These are phyloP conservation scores for Ormyrus thymus DNA, from an alignment of 2,888 invertebrate species.

Conservation along the genomic window DNA sequence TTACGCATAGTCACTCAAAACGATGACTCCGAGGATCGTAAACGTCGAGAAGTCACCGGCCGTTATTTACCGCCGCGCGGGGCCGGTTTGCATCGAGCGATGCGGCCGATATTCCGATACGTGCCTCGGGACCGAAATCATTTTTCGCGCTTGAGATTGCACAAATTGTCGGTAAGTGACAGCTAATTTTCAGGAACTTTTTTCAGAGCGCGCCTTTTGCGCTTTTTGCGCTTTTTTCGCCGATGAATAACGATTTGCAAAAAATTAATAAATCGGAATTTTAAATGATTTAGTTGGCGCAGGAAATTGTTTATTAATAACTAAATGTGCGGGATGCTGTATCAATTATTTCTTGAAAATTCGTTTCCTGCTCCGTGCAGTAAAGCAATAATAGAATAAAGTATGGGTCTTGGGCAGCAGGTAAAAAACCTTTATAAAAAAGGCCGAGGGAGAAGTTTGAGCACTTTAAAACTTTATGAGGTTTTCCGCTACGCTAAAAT, in stretches of 20 bases:
- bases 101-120: neutral
- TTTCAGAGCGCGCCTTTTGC: neutral
- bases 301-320: too few species aligned
- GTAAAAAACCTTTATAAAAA: constrained; percentile 32
- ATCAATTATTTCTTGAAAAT: too few species aligned
- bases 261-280: too few species aligned
- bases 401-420: constrained; percentile 12
- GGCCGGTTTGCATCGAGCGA: constrained; percentile 33
- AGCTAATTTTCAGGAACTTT: constrained; percentile 3
- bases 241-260: too few species aligned
- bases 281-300: too few species aligned
- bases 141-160: constrained; percentile 28
- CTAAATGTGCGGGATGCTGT: too few species aligned
- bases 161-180: constrained; percentile 35
- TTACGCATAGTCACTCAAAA: constrained; percentile 49
- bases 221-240: too few species aligned
- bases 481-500: neutral
- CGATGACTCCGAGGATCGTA: constrained; percentile 51
- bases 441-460: constrained; percentile 17
- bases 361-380: too few species aligned
- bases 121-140: neutral
- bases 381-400: constrained; percentile 17
- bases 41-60: constrained; percentile 48
- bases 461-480: constrained; percentile 23
- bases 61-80: constrained; percentile 46